Base-by-base conservation (phyloP, 2,888 invertebrate species). In the Ectropis crepuscularia region DNA sequence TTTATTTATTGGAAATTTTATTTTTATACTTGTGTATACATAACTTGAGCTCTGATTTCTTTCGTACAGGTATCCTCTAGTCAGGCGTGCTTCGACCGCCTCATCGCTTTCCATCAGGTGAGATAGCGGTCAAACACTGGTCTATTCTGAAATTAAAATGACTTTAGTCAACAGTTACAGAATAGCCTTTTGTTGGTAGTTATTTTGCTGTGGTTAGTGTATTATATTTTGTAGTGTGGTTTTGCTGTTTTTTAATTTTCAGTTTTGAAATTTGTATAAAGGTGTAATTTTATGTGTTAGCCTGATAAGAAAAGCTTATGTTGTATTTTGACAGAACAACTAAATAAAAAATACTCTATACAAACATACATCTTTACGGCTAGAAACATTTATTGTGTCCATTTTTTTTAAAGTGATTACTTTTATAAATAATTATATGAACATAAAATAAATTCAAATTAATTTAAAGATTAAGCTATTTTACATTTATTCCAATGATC, bases 41-140 rank as follows among this genome's bases (percentile, higher is more conserved):
- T 65, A 61, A 65, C 60, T 60, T 65, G 60, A 65, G 60, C 60
- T 65, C 60, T 65, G 60, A 61, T 65, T 65, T 65, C 64, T 65
- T 65, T 65, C 53, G 60, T 43, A 65, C 64, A 65, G 64, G 64
- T 65, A 65, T 65, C 64, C 60, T 65, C 64, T 65, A 65, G 64
- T 65, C 64, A 65, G 57, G 64, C 64, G 64, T 65, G 64, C 64
- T 65, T 65, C 64, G 64, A 65, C 64, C 64, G 64, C 60, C 64
- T 65, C 64, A 53, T 65, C 64, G 64, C 64, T 65, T 65, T 39
- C n/a, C 64, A 65, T 41, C 64, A 65, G 64, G 64, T 65, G 64
- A 65, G 64, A 43, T 57, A 55, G 64, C 64, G 64, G 64, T 65
- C 64, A 53, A 48, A 60, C 49, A 53, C 36, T 38, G 57, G 60